These are phyloP conservation scores for Corythoichthys intestinalis DNA, from an alignment of 2,113 vertebrate genomes.

Conservation along the genomic window DNA sequence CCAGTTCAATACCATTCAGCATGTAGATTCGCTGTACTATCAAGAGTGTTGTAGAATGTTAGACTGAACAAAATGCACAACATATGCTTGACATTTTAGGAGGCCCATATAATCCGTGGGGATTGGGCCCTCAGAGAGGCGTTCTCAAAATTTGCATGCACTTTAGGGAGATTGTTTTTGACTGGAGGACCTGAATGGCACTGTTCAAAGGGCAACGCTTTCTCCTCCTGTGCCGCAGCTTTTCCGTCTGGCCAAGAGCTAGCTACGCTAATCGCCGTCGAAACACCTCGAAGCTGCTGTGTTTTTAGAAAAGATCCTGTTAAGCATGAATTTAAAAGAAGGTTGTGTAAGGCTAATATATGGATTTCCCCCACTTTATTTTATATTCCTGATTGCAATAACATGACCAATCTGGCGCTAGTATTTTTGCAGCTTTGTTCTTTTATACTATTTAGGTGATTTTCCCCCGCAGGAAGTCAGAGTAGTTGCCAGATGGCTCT, in stretches of 20 bases:
- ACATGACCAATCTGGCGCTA: slow-evolving; percentile 6
- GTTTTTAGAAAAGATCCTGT: slow-evolving; percentile 58
- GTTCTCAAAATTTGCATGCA: slow-evolving; percentile 23
- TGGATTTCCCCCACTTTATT: slow-evolving; percentile 7
- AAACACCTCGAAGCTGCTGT: slow-evolving; percentile 51
- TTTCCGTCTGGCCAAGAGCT: slow-evolving; percentile 31
- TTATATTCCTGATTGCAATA: slow-evolving; percentile 1
- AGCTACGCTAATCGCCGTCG: slow-evolving; percentile 48
- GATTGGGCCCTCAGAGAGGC: slow-evolving; percentile 23
- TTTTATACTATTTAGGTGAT: slow-evolving; percentile 1
- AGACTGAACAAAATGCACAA: slow-evolving; percentile 31
- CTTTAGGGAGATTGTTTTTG: slow-evolving; percentile 33
- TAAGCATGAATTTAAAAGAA: slow-evolving; percentile 47
- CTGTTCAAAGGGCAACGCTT: slow-evolving; percentile 18
- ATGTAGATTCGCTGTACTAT: slow-evolving; percentile 34
- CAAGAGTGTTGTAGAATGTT: slow-evolving; percentile 19
- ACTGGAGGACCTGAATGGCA: slow-evolving; percentile 28
- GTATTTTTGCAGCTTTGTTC: slow-evolving; percentile 6
- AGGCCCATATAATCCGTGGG: slow-evolving; percentile 10
- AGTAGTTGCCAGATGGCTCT: slow-evolving; percentile 7
- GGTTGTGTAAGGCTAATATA: slow-evolving; percentile 38
- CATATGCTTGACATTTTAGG: slow-evolving; percentile 29
- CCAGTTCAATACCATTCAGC: slow-evolving; percentile 44
- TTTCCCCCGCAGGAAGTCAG: slow-evolving; percentile 2
- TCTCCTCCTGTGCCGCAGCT: slow-evolving; percentile 10